A percentile compares a stretch with the other conserved stretches of the same genome.
Conservation (phyloP, 2,113 vertebrate genomes). For the Lathamus discolor region DNA sequence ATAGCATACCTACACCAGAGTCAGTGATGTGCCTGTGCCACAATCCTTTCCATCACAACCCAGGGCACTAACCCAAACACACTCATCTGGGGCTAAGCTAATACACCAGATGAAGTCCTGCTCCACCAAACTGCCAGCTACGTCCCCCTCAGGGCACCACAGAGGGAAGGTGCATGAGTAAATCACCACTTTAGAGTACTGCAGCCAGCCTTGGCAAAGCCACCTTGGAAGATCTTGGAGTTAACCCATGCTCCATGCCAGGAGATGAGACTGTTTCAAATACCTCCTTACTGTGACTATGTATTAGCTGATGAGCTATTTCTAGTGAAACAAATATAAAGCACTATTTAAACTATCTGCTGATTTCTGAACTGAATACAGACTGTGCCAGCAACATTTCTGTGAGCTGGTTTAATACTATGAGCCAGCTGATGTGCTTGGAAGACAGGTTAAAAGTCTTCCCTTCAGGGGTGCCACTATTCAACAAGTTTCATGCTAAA, state of each 20-base stretch:
- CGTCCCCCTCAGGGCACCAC: not conserved
- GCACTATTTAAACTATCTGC: not conserved
- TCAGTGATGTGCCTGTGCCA: not conserved
- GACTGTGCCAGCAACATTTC: not conserved
- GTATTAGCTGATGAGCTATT: not conserved
- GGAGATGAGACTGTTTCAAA: not conserved
- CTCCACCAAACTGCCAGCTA: not conserved
- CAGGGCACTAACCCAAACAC: not conserved
- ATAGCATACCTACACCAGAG: not conserved
- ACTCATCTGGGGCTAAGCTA: not conserved
- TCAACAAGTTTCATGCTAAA: not conserved
- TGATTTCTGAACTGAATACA: not conserved
- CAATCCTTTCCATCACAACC: not conserved
- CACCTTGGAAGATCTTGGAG: not conserved
- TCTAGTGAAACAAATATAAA: not conserved
- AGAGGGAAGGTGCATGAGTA: not conserved
- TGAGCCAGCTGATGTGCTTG: not conserved
- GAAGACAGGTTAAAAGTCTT: not conserved
- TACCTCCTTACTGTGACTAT: not conserved
- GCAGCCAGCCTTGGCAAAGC: not conserved
- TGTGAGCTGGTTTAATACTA: not conserved
- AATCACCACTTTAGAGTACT: not conserved
- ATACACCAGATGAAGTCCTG: not conserved
- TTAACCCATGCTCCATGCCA: rapidly evolving
- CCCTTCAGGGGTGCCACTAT: not conserved